Evolutionary conservation across 2,888 invertebrate genomes (phyloP), one percentile per base, ranked within the genome.

Genomic region (Scaeva pyrastri): DNA sequence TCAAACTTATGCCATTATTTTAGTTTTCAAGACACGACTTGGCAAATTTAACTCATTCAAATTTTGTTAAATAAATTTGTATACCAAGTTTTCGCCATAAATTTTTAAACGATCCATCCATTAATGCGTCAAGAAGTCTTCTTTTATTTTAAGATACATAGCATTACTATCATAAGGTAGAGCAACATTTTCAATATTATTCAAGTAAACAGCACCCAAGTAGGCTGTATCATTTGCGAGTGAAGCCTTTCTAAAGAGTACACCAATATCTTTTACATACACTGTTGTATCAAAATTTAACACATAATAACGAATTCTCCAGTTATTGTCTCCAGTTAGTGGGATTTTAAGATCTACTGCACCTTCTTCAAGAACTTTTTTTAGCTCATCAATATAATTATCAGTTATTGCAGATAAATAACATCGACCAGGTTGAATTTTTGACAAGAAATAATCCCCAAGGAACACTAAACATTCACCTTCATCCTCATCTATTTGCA

Each of bases 221-320:
- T 89, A 88, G 0, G 90, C 90, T 2, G 81, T 80, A 60, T 88
- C 88, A 8, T 64, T 71, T 14, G 89, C 84, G 1, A 64, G 64
- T 4, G 76, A 70, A 0, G 45, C 12, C 11, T 75, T 73, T 0
- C 89, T 89, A 58, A 89, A 90, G n/a, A 90, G 87, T 0, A 91
- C 73, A 0, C 91, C 92, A 26, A 92, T 90, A 83, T 92, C 92
- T 72, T 89, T 88, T 0, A 92, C 88, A 4, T 87, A 78, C 3
- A 91, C 88, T 10, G 88, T 82, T 81, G 90, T 89, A 62, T 87
- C 87, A 73, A 92, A 91, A 6, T 88, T 88, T 3, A 88, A 66
- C 3, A 91, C 82, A 86, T 90, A 92, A 70, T 92, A 91, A 7
- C 91, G 90, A 1, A 91, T 89, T n/a, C 83, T 89, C 92, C 92